Evolutionary conservation across 1,140 invertebrate species (phyloP).

Genomic region (Monomorium pharaonis): DNA sequence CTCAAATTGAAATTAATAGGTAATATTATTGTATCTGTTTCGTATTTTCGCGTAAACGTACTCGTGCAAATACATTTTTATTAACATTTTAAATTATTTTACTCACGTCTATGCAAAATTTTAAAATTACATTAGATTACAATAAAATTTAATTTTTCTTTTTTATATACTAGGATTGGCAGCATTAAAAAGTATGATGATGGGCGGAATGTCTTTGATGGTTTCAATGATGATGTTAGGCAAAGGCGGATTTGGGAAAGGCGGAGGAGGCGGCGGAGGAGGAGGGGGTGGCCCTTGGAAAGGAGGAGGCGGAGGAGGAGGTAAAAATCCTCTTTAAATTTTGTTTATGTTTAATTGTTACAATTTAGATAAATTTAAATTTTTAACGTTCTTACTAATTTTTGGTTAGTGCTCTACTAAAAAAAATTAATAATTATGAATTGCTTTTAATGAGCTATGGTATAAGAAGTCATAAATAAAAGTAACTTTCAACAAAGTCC

Average conservation of each 20-base stretch:
- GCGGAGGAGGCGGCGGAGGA: conserved; percentile 78
- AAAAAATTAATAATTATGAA: background rate
- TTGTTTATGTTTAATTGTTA: background rate
- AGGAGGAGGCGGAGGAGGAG: conserved; percentile 72
- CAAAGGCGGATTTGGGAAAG: conserved; percentile 86
- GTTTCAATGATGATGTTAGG: conserved; percentile 87
- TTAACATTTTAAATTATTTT: background rate
- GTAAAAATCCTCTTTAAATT: background rate
- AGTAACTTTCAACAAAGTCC: background rate
- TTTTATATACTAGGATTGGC: conserved; percentile 84
- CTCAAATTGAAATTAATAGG: conserved; percentile 87
- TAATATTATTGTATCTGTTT: conserved; percentile 70
- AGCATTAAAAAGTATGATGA: conserved; percentile 87
- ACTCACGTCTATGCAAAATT: background rate
- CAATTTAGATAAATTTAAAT: background rate
- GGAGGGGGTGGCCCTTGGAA: conserved; percentile 71
- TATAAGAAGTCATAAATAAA: background rate
- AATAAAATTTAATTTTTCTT: conserved; percentile 46
- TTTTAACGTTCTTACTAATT: background rate
- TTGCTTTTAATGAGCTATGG: background rate
- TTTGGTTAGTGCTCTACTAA: background rate
- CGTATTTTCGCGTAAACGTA: background rate
- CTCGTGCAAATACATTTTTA: background rate
- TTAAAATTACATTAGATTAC: background rate
- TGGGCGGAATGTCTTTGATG: conserved; percentile 87